Base-by-base conservation (phyloP, 1,140 invertebrate species). In the Globodera ellingtonae region DNA sequence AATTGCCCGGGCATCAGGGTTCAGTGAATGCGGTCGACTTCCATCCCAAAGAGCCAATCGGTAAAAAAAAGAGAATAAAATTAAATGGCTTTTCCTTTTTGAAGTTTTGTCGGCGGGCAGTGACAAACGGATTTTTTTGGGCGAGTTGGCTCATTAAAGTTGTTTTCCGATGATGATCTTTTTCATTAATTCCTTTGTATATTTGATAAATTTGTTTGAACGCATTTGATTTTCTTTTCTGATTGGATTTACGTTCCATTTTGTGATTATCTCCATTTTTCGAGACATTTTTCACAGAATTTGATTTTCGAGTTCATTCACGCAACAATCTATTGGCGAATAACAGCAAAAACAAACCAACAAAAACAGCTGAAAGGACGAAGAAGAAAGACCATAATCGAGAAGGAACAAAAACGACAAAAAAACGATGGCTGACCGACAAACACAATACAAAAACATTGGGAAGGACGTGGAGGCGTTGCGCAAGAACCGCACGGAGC, bases 11-110 rank as follows among this genome's bases (percentile, higher is more conserved):
- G 0, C 98, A 99, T 90, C 94, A 95, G 90, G 98, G 97, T 35
- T 95, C 95, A 82, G 95, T 99, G 4, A 99, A 98, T 89, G 95
- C 96, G 89, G 93, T 97, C 1, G 94, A 96, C 90, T 98, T 99
- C 88, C 97, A 99, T 92, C 95, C 94, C 0, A 93, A 92, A 70
- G 96, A 99, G 90, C 95, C 97, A 8, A 94, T 99, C 76, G 89
- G 94, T 94, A 91, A 91, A 91, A 35, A 35, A 35, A 67, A 35
- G 87, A 70, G 62, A 72, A 18, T 6, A 76, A 18, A 52, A 44
- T 67, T 44, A 46, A 52, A 62, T 44, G 71, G 59, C 6, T 62
- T n/a, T 69, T 15, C 35, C 47, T 46, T 82, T 9, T 92, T 92
- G 84, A 90, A 94, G 93, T 98, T 84, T 92, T 94, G 47, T 98